phyloP scores from a whole-genome alignment of 2,888 invertebrate species.

The Morpho achilles region DNA sequence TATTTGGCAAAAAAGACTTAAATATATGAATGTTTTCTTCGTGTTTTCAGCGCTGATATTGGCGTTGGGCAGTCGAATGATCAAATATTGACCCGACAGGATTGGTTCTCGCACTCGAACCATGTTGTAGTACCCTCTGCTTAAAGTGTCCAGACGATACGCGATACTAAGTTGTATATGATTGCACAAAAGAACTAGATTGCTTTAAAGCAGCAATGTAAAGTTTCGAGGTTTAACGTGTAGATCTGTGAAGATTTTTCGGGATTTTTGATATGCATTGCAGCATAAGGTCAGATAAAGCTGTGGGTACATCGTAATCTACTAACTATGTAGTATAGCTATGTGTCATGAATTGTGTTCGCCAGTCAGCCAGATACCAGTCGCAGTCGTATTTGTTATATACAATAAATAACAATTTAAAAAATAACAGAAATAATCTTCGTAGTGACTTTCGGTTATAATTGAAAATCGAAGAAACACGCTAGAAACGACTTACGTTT shows the following conservation, averaged over 20 bases:
- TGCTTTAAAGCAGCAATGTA: background rate
- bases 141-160: background rate
- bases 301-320: too few relatives aligned
- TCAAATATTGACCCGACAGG: slow-evolving; percentile 20
- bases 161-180: background rate
- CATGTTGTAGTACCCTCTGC: slow-evolving; percentile 13
- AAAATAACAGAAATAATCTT: too few relatives aligned
- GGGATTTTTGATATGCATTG: slow-evolving; percentile 1
- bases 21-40: slow-evolving; percentile 4
- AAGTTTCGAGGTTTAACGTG: background rate
- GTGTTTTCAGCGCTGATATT: slow-evolving; percentile 9
- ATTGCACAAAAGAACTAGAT: background rate
- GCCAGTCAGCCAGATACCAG: too few relatives aligned
- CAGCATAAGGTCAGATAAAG: background rate
- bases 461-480: too few relatives aligned
- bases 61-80: slow-evolving; percentile 14
- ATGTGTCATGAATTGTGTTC: too few relatives aligned
- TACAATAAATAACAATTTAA: too few relatives aligned
- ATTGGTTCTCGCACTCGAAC: slow-evolving; percentile 13
- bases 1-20: background rate
- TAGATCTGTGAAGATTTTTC: slow-evolving; percentile 2
- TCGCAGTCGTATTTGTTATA: too few relatives aligned
- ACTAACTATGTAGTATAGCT: too few relatives aligned
- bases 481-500: too few relatives aligned
- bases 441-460: too few relatives aligned